Percentiles rank a stretch among this genome's conserved stretches.
These are phyloP conservation scores for Tringa solitaria DNA, from an alignment of 2,113 vertebrate genomes.

Conservation along the genomic window DNA sequence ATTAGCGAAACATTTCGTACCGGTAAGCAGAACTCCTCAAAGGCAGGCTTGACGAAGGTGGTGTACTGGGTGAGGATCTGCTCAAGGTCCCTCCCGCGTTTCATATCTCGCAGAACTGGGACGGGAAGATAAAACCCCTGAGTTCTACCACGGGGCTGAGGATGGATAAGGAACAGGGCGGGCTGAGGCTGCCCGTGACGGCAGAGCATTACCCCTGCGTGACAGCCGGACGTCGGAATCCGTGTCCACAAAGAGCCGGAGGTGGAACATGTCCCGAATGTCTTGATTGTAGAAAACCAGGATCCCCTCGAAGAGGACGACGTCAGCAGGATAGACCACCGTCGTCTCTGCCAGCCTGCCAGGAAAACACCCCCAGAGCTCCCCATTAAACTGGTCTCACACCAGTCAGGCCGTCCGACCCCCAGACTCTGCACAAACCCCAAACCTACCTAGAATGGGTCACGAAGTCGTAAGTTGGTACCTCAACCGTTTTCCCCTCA, in stretches of 20 bases:
- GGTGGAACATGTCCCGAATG: slow-evolving; percentile 96
- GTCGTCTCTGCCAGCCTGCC: slow-evolving; percentile 84
- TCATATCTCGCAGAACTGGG: slow-evolving; percentile 93
- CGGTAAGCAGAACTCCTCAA: slow-evolving; percentile 96
- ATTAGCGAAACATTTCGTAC: not conserved
- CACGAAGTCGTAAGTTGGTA: slow-evolving; percentile 93
- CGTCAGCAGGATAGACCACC: slow-evolving; percentile 88
- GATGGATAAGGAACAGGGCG: fast-evolving
- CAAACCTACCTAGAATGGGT: slow-evolving; percentile 88
- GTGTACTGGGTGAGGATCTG: slow-evolving; percentile 97
- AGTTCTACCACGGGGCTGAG: fast-evolving
- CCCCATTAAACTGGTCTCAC: fast-evolving
- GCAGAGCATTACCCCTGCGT: slow-evolving; percentile 79
- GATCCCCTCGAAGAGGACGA: slow-evolving; percentile 95
- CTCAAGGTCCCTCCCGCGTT: slow-evolving; percentile 90
- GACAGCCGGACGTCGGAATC: slow-evolving; percentile 94
- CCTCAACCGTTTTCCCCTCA: slow-evolving; percentile 89
- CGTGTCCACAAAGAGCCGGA: slow-evolving; percentile 96
- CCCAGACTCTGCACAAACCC: not conserved
- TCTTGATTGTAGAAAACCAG: slow-evolving; percentile 93
- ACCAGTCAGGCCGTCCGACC: fast-evolving
- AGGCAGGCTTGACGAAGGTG: slow-evolving; percentile 95
- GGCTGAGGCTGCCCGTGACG: fast-evolving
- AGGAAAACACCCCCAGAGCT: not conserved
- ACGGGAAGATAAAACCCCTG: not conserved